Conservation (phyloP, 2,797 vertebrate genomes). For the Stomatorhinus walkeri region DNA sequence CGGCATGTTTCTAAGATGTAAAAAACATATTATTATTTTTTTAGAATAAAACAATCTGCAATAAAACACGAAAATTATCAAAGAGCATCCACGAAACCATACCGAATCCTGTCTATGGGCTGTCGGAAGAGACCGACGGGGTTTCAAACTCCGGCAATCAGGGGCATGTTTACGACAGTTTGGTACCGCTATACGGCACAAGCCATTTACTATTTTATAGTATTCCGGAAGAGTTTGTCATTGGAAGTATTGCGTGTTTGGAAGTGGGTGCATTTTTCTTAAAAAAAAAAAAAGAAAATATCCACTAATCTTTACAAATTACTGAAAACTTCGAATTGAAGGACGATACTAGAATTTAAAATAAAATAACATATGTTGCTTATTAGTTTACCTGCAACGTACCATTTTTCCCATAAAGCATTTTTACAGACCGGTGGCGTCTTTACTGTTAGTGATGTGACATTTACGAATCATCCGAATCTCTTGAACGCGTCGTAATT, state of each 20-base stretch:
- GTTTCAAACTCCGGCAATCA: constrained; percentile 52
- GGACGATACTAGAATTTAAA: not conserved
- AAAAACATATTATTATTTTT: not conserved
- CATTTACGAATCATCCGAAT: not conserved
- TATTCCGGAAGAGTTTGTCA: constrained; percentile 19
- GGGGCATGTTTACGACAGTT: constrained; percentile 50
- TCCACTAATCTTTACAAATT: not conserved
- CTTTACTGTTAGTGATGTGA: not conserved
- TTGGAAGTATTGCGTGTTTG: not conserved
- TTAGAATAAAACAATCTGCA: not conserved
- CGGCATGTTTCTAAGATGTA: constrained; percentile 71
- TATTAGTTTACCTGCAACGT: not conserved
- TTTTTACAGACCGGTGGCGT: not conserved
- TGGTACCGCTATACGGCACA: constrained; percentile 12
- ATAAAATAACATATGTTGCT: not conserved
- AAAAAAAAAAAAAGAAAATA: not conserved
- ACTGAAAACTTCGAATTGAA: not conserved
- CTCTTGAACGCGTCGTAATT: not conserved
- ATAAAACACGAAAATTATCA: not conserved
- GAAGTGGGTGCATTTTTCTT: not conserved
- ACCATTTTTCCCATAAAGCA: not conserved
- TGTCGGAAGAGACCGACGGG: constrained; percentile 62
- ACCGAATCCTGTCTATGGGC: constrained; percentile 56
- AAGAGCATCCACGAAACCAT: constrained; percentile 25
- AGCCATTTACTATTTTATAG: constrained; percentile 38